These are phyloP conservation scores for Apeira syringaria DNA, from an alignment of 2,888 invertebrate genomes.

Conservation along the genomic window DNA sequence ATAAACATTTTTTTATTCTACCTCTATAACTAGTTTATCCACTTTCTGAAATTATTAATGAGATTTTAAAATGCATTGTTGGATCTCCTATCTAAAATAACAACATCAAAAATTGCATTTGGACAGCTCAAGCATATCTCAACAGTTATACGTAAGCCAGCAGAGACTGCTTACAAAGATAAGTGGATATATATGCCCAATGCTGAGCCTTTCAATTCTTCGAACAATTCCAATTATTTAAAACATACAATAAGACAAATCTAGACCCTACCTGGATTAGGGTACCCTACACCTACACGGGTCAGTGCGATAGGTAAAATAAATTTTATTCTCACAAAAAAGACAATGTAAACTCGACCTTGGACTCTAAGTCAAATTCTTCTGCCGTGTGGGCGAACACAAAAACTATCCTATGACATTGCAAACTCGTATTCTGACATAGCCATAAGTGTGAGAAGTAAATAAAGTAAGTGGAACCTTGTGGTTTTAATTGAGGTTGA, in stretches of 20 bases:
- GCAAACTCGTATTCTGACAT: conserved; percentile 48
- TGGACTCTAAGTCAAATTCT: conserved; percentile 79
- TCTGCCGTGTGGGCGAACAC: conserved; percentile 74
- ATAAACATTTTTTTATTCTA: no score
- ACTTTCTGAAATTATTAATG: no score
- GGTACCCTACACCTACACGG: conserved; percentile 46
- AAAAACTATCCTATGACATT: conserved; percentile 83
- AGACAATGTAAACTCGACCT: conserved; percentile 74
- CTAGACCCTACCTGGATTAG: conserved; percentile 35
- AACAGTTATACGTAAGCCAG: no score
- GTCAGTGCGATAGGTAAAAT: conserved; percentile 54
- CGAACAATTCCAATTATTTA: conserved; percentile 11
- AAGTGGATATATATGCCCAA: no score
- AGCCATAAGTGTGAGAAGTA: conserved; percentile 45
- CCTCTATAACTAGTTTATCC: no score
- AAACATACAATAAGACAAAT: conserved; percentile 34
- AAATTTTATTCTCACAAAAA: conserved; percentile 56
- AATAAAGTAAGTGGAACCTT: conserved; percentile 52
- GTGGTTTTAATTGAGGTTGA: conserved; percentile 47
- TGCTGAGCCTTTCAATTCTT: conserved; percentile 4
- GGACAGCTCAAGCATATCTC: no score
- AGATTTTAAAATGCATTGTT: no score
- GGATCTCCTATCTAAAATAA: no score
- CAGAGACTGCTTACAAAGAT: no score
- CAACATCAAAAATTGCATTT: no score